Base-by-base conservation (phyloP, 92 coral and sea anemone genomes). In the Heteractis magnifica region DNA sequence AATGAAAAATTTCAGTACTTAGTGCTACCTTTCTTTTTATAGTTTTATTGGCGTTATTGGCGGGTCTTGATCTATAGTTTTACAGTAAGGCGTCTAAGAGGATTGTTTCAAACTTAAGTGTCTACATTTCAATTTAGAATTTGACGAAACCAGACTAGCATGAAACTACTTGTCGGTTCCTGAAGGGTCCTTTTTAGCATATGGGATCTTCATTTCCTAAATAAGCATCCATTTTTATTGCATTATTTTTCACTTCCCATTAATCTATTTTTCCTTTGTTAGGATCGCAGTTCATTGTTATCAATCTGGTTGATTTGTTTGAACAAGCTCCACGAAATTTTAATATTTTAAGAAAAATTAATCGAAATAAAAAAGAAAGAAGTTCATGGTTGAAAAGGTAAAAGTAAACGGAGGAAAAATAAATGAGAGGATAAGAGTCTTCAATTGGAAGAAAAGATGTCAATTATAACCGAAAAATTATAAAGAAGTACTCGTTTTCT, bases 111-210 rank as follows among this genome's bases (percentile, higher is more conserved):
- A 20, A n/a, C 6, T 18, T 62, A 18, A 62, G 70, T 62, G 70
- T 62, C 70, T 62, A 62, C 70, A 62, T 62, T 62, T n/a, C 1
- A 18, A 62, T 62, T 62, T 18, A 4, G 18, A 18, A 20, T 62
- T 6, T 62, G 70, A 18, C 70, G 70, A 62, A 62, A 18, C 70
- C 7, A 18, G 70, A 0, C 26, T n/a, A 18, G 21, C 23, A 18
- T 62, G 21, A 62, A 62, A 62, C 70, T 62, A 9, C 21, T 62
- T 18, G 70, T 62, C 70, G 70, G 70, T 62, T 62, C 70, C 70
- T 20, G 70, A 18, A n/a, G 13, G 70, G 7, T 62, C 1, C 16
- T 62, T 62, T 62, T 18, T 62, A 18, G 20, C 12, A 12, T 18
- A 18, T 62, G 13, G 13, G 13, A 58, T 58, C 16, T 12, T 58